Conservation (phyloP, 2,113 vertebrate species). For the Phaethon lepturus region DNA sequence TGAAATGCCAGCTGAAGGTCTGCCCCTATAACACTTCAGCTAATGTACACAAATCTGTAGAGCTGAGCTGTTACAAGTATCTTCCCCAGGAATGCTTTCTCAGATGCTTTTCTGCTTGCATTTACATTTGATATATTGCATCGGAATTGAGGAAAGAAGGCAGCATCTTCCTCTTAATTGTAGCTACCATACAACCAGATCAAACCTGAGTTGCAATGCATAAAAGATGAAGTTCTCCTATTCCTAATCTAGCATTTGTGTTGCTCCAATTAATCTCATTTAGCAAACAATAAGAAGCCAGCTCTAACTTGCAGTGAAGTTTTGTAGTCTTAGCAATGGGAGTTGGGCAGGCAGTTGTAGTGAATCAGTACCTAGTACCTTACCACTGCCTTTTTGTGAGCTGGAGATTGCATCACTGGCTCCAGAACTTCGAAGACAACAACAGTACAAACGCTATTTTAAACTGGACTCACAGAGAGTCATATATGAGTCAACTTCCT, state of each 20-base stretch:
- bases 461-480: not conserved
- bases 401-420: not conserved
- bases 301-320: not conserved
- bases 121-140: not conserved
- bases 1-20: slow-evolving; percentile 24
- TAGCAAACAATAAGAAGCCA: not conserved
- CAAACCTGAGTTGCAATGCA: not conserved
- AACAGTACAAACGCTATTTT: not conserved
- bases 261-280: not conserved
- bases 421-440: not conserved
- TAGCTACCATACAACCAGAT: not conserved
- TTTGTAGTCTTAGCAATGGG: not conserved
- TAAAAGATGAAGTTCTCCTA: not conserved
- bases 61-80: not conserved
- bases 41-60: not conserved
- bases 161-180: not conserved
- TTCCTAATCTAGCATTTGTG: not conserved
- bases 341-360: not conserved
- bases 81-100: not conserved
- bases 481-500: not conserved
- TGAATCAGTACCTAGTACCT: not conserved
- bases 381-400: not conserved
- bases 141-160: not conserved
- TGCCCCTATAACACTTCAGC: not conserved
- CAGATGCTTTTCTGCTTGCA: not conserved